Evolutionary conservation across 2,113 vertebrate species (phyloP), one percentile per base, ranked within the genome.

Genomic region (Patagioenas fasciata): DNA sequence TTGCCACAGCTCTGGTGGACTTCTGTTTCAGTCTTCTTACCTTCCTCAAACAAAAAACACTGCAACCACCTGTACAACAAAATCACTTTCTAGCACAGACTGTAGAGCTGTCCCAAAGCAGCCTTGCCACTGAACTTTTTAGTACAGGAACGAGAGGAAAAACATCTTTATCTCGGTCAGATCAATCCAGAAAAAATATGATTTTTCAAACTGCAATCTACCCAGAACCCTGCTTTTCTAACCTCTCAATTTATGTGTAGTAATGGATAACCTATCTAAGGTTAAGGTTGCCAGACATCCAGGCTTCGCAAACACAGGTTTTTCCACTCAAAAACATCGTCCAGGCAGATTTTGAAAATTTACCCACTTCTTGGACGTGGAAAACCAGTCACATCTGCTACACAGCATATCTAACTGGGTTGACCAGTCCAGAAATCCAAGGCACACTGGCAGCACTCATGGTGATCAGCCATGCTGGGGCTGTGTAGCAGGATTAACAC

Each of bases 381-480:
- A 15, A 91, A 61, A 66, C 10, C n/a, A 53, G 42, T 58, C 58
- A 16, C 26, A 31, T 44, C 38, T 40, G 53, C 28, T 1, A 6
- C 17, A 42, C 14, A 77, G 62, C 28, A 73, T 15, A 28, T 51
- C 13, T 40, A 80, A 70, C 23, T 14, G 34, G 67, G 64, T 47
- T 88, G 69, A 62, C 23, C 38, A 42, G 77, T 12, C 34, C 83
- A 84, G 65, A 88, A 60, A 71, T 8, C 20, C 80, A 42, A 51
- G 57, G 25, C 60, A 29, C 16, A 2, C 8, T 5, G 12, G 34
- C 69, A 71, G 69, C 38, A 28, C 1, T 3, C 3, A 2, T 8
- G 14, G 31, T 62, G 67, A 24, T 70, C 47, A 58, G 19, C 44
- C 0, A 0, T 10, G 47, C 28, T 42, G 31, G 20, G 47, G 21